Conservation (phyloP, 2,113 vertebrate genomes). For the Grus americana region DNA sequence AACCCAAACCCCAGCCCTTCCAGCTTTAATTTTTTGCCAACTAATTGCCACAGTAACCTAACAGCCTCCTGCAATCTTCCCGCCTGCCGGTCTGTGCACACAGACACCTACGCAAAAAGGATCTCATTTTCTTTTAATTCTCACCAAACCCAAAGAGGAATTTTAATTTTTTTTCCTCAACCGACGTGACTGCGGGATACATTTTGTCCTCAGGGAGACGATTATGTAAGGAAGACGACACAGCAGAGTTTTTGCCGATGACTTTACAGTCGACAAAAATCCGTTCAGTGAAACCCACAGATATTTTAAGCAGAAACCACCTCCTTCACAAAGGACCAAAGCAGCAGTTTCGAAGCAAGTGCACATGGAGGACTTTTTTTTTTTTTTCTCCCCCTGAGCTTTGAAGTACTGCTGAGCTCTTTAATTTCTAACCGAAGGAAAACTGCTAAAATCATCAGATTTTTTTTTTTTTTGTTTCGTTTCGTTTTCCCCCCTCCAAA, state of each 20-base stretch:
- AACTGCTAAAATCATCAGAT: not conserved
- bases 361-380: not conserved
- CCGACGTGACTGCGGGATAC: accelerated
- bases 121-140: not conserved
- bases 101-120: not conserved
- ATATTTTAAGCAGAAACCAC: not conserved
- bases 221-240: not conserved
- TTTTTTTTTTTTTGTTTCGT: accelerated
- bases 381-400: not conserved
- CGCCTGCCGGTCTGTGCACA: accelerated
- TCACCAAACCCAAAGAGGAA: not conserved
- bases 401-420: not conserved
- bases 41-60: not conserved
- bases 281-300: not conserved
- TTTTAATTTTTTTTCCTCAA: not conserved
- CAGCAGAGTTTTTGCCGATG: not conserved
- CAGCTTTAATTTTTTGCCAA: not conserved
- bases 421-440: not conserved
- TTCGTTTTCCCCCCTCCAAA: accelerated
- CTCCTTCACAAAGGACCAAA: not conserved
- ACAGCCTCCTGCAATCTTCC: not conserved
- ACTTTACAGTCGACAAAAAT: not conserved
- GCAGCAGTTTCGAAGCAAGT: not conserved
- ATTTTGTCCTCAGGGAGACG: not conserved
- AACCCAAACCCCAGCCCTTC: not conserved